A percentile compares a stretch with the other conserved stretches of the same genome.
Evolutionary conservation across 2,797 vertebrate genomes (phyloP).

Genomic region (Myoxocephalus aenaeus): DNA sequence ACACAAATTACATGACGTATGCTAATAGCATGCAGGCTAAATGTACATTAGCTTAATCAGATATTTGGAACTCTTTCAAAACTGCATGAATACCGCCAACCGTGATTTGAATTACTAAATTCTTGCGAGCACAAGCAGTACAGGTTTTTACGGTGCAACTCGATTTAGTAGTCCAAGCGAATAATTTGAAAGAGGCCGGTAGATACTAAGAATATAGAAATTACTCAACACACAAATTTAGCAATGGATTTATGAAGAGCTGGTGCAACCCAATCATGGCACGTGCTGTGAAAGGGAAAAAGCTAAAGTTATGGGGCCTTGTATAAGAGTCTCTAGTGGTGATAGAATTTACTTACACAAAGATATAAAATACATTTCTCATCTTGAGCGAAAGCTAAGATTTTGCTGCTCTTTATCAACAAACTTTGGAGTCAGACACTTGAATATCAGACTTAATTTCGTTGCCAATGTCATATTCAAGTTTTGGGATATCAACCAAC

Average conservation of each 20-base stretch:
- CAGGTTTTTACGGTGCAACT: neutral
- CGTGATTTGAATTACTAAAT: neutral
- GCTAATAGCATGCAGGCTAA: neutral
- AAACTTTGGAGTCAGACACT: constrained; percentile 20
- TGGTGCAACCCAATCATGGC: constrained; percentile 21
- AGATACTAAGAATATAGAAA: neutral
- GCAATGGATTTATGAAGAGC: constrained; percentile 10
- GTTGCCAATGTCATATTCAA: constrained; percentile 24
- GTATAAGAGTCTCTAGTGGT: neutral
- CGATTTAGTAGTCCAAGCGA: neutral
- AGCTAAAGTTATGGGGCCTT: neutral
- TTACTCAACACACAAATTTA: neutral
- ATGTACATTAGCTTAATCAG: neutral
- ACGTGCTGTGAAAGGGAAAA: constrained; percentile 6
- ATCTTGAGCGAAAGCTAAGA: constrained; percentile 20
- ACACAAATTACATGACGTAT: neutral
- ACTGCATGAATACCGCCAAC: neutral
- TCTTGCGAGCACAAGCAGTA: neutral
- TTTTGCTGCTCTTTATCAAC: constrained; percentile 20
- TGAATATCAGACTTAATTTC: constrained; percentile 1
- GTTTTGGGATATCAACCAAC: constrained; percentile 61
- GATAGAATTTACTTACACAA: neutral
- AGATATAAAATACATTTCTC: neutral
- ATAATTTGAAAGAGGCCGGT: neutral
- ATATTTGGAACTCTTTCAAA: neutral